Base-by-base conservation (phyloP, 2,797 vertebrate genomes). In the Mareca strepera region DNA sequence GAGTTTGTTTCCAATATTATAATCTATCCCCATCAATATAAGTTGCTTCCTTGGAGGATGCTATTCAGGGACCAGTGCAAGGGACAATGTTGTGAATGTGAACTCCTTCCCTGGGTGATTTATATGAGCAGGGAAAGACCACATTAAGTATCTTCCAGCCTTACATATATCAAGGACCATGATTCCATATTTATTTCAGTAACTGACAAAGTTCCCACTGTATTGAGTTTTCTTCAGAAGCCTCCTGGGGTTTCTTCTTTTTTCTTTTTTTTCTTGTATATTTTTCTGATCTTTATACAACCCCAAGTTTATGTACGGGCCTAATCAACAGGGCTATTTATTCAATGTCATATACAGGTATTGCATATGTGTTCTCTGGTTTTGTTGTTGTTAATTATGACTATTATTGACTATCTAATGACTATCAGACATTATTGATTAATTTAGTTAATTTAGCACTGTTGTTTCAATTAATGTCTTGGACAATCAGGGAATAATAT, bases 141-240 rank as follows among this genome's bases (percentile, higher is more conserved):
- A 2, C 2, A 14, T 20, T 4, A 80, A 50, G 11, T 46, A 7
- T 75, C 17, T 67, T 7, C 82, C 35, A 39, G 33, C 21, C 17
- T 58, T 75, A 22, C 2, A 1, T 72, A 4, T n/a, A 56, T 77
- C 0, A 0, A 44, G 33, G 77, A 16, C 18, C 17, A 2, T 41
- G 33, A 48, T 62, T 77, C 64, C 3, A 0, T 84, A 46, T 68
- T 87, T 88, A 41, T 86, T 77, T 29, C 3, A 3, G 21, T 73
- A 59, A 28, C 6, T 33, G 26, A 43, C 6, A 70, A 43, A 66
- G 4, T 55, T 87, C 64, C 8, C 14, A 9, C 25, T 93, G 35
- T 7, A 55, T 2, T 62, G 17, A 4, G 2, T 5, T 73, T 15
- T 82, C 92, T 86, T 83, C 29, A 55, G 11, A 13, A 58, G 20